Base-by-base conservation (phyloP, 2,113 vertebrate genomes). In the Clarias batrachus region DNA sequence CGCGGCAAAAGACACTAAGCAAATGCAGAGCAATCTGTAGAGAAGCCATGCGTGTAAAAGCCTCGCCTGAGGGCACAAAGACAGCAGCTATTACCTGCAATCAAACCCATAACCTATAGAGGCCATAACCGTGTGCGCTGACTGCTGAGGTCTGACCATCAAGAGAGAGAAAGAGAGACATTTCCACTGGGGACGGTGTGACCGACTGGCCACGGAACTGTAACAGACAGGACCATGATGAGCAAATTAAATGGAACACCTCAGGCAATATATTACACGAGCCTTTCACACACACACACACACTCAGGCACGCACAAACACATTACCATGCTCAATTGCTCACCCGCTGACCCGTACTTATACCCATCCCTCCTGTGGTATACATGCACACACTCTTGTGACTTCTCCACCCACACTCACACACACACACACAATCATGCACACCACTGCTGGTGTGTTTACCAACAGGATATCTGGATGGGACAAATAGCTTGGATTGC, bases 231-330 rank as follows among this genome's bases (percentile, higher is more conserved):
- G 85, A 92, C 92, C 92, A 89, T 91, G 90, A 87, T 88, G 88
- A 89, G 85, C 83, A 91, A 93, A 93, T 93, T 88, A 92, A 88
- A 91, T 87, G n/a, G 87, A 86, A 56, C 65, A 91, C 87, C 60
- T 25, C 82, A 37, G 78, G 85, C 82, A 57, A 85, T 80, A 76
- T 76, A 81, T 85, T 76, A 92, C 92, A 93, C 89, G 57, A 84
- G 86, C 88, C 91, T 89, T 86, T 90, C 37, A 25, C 65, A 73
- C 65, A 48, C 37, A 25, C 57, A 70, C 92, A 86, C 54, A 66
- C 66, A 85, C 81, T 37, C 33, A 37, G 33, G 33, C 57, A 81
- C 65, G 65, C 83, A 85, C 65, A 82, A 57, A 80, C 74, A 48
- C 70, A 77, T 65, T 88, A 71, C 16, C 52, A 83, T 59, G 37